Evolutionary conservation across 2,113 vertebrate species (phyloP).

Genomic region (Vombatus ursinus): DNA sequence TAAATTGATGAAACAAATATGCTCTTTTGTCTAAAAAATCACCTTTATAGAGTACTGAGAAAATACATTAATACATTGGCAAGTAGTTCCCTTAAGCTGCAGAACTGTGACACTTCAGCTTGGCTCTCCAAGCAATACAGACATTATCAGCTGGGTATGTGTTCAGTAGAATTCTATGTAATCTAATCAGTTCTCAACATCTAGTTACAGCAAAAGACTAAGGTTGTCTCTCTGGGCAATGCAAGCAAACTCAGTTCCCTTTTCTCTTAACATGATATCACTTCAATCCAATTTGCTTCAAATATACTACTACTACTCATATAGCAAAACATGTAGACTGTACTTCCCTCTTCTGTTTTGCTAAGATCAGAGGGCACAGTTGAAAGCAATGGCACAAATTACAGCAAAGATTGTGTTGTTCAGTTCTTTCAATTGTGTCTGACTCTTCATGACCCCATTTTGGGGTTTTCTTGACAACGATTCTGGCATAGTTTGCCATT

Average conservation of each 20-base stretch:
- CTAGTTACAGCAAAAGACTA: too few species aligned
- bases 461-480: background rate
- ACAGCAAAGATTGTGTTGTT: background rate
- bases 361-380: background rate
- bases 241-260: background rate
- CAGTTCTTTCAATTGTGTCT: background rate
- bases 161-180: too few species aligned
- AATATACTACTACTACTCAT: background rate
- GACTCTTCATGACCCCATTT: background rate
- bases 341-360: background rate
- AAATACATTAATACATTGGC: background rate
- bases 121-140: background rate
- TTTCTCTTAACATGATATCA: background rate
- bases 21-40: background rate
- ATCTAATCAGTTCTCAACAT: too few species aligned
- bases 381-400: background rate
- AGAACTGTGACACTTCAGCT: background rate
- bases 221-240: background rate
- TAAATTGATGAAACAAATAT: background rate
- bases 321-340: background rate
- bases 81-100: background rate
- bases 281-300: background rate
- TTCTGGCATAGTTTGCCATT: background rate
- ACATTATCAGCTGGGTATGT: too few species aligned
- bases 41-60: background rate